Percentiles rank a stretch among this genome's conserved stretches.
Evolutionary conservation across 2,888 invertebrate genomes (phyloP).

Genomic region (Eupithecia vulgata): DNA sequence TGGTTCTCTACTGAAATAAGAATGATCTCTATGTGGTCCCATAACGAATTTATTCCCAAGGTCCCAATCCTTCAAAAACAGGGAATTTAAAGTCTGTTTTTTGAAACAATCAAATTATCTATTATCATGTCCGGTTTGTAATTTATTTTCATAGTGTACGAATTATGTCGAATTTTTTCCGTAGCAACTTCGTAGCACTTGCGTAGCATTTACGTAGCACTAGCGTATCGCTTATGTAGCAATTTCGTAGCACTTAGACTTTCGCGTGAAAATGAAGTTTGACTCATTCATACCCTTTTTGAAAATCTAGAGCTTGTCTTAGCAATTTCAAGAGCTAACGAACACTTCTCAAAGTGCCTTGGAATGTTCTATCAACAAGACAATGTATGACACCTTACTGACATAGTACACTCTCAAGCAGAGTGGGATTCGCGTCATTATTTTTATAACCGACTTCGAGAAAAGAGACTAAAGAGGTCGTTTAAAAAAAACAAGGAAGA

Average conservation of each 20-base stretch:
- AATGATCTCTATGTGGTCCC: too few relatives aligned
- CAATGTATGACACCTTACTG: not conserved
- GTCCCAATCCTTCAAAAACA: too few relatives aligned
- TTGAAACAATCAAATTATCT: too few relatives aligned
- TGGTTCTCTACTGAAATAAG: too few relatives aligned
- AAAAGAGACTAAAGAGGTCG: too few relatives aligned
- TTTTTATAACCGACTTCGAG: not conserved
- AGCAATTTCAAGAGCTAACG: not conserved
- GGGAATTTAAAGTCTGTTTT: too few relatives aligned
- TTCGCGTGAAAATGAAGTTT: not conserved
- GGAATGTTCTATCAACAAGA: constrained; percentile 10
- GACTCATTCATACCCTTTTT: not conserved
- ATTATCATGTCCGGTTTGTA: too few relatives aligned
- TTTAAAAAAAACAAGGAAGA: too few relatives aligned
- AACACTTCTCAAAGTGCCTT: constrained; percentile 13
- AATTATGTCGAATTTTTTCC: too few relatives aligned
- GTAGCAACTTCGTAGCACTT: too few relatives aligned
- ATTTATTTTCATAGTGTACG: not conserved
- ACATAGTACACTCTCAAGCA: not conserved
- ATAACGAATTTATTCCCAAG: too few relatives aligned
- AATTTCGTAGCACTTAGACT: not conserved
- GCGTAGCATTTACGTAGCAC: not conserved
- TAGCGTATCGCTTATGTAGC: too few relatives aligned
- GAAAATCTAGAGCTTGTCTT: not conserved
- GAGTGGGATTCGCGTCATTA: not conserved